These are phyloP conservation scores for Thinocorus orbignyianus DNA, from an alignment of 2,113 vertebrate genomes.

Conservation along the genomic window DNA sequence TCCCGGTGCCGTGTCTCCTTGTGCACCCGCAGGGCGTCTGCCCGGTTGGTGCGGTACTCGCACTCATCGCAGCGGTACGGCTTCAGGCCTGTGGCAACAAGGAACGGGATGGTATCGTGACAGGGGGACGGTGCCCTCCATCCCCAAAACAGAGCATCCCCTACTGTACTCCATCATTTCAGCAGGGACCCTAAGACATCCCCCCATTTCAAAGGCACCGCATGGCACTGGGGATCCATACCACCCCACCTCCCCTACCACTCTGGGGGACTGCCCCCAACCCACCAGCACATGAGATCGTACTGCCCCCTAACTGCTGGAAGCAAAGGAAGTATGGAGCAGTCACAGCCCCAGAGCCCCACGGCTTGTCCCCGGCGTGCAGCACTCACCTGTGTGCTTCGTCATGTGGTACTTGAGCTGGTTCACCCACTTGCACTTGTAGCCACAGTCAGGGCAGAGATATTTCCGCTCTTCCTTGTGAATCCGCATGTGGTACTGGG, in stretches of 20 bases:
- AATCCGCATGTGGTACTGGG: constrained; percentile 95
- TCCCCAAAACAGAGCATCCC: background rate
- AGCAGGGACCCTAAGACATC: background rate
- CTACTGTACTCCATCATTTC: background rate
- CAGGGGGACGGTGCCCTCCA: background rate
- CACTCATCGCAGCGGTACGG: constrained; percentile 88
- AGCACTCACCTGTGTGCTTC: constrained; percentile 89
- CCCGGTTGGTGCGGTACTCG: constrained; percentile 91
- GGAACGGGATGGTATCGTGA: background rate
- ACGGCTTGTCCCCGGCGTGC: fast-evolving
- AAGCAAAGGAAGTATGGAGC: background rate
- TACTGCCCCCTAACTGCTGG: background rate
- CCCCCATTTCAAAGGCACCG: background rate
- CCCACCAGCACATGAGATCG: fast-evolving
- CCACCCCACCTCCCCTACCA: background rate
- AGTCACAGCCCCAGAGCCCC: background rate
- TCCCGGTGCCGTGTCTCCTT: constrained; percentile 89
- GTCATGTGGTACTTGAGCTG: constrained; percentile 99
- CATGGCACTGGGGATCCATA: background rate
- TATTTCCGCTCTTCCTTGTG: constrained; percentile 96
- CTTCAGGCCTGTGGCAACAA: constrained; percentile 82
- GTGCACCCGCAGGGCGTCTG: constrained; percentile 89
- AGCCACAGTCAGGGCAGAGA: constrained; percentile 94
- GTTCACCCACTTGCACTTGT: constrained; percentile 99
- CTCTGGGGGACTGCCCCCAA: no score